Conservation (phyloP, 1,140 invertebrate genomes). For the Calycopis cecrops region DNA sequence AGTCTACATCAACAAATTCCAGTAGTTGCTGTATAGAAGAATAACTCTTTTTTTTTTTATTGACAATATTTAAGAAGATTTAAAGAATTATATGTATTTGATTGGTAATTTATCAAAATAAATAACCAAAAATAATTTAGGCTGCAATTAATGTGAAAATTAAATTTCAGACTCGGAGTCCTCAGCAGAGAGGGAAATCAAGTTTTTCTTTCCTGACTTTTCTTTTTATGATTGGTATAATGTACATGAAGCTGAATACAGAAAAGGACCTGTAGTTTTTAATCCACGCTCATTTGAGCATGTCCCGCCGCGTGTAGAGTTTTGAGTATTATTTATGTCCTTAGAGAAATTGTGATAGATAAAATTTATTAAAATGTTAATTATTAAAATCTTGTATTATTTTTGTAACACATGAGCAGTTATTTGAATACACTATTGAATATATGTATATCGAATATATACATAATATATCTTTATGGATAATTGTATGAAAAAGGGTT, state of each 20-base stretch:
- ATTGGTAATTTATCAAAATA: too few species aligned
- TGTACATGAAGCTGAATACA: slow-evolving; percentile 43
- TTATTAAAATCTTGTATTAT: not conserved
- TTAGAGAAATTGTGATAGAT: slow-evolving; percentile 16
- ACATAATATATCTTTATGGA: too few species aligned
- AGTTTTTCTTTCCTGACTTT: slow-evolving; percentile 90
- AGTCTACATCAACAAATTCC: too few species aligned
- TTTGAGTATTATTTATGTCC: slow-evolving; percentile 15
- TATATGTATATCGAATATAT: too few species aligned
- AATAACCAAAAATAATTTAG: too few species aligned
- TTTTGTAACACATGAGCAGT: too few species aligned
- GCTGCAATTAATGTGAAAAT: not conserved
- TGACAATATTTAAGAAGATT: too few species aligned
- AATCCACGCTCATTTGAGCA: slow-evolving; percentile 37
- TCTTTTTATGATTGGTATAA: slow-evolving; percentile 64
- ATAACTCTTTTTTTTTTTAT: too few species aligned
- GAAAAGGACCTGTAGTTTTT: slow-evolving; percentile 62
- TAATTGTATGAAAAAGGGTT: too few species aligned
- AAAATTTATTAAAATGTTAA: not conserved
- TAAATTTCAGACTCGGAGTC: slow-evolving; percentile 82
- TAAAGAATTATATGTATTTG: too few species aligned
- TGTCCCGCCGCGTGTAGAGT: slow-evolving; percentile 50
- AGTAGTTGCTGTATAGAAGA: too few species aligned
- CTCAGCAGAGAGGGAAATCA: slow-evolving; percentile 85
- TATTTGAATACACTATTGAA: too few species aligned